Evolutionary conservation across 35 echinoderm and acorn worm species (phyloP), one percentile per base, ranked within the genome.

Genomic region (Heliocidaris erythrogramma): DNA sequence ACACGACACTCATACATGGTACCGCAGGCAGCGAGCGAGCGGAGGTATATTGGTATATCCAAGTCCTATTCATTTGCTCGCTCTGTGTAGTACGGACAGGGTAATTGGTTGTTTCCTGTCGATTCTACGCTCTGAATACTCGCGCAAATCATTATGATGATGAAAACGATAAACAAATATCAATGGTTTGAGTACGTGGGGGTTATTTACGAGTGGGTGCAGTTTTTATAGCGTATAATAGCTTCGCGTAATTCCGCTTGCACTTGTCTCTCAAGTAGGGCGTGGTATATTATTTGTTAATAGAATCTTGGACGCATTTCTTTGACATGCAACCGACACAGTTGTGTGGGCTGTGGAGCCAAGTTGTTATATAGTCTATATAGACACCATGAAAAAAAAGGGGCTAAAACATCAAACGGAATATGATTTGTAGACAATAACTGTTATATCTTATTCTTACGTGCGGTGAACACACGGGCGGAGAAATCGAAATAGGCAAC

Each of bases 21-120:
- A 78, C 65, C 65, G 21, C 65, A 18, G 65, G 65, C 2, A 78
- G 12, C 18, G 59, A 60, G 65, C 21, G 21, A 78, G 49, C 49
- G 5, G 65, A 21, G 27, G 65, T 78, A 78, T 24, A n/a, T n/a
- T 24, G 35, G 65, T 78, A 24, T n/a, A 78, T n/a, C 17, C 65
- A 21, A 27, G 65, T n/a, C 65, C 18, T 21, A 27, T 78, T 71
- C 61, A 78, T 78, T 78, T n/a, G 65, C 65, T 78, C 21, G 65
- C 18, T 18, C 21, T 71, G 24, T 71, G 61, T 78, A 7, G 21
- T 78, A 78, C 14, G 65, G 17, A 78, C 17, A 78, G 21, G 65
- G 65, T 78, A 78, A 78, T 78, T 78, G 65, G 65, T 27, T 78
- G 65, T 78, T 78, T 78, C 65, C 65, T 78, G 65, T 78, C 65